A percentile compares a stretch with the other conserved stretches of the same genome.
Evolutionary conservation across 1,140 invertebrate species (phyloP).

Genomic region (Platorchestia sp.): DNA sequence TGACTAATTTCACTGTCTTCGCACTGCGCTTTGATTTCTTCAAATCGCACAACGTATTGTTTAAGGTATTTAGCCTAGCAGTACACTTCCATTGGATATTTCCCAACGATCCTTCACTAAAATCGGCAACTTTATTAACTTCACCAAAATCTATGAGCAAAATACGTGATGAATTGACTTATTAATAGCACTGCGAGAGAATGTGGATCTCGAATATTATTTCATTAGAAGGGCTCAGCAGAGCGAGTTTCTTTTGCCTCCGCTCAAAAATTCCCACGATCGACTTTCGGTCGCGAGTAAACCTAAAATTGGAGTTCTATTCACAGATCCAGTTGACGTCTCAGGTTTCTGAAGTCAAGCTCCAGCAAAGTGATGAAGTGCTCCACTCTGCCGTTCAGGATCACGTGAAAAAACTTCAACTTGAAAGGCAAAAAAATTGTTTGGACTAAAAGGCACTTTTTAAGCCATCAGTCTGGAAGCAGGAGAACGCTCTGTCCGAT

Average conservation of each 20-base stretch:
- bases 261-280: neutral
- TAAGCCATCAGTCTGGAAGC: neutral
- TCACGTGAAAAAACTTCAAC: neutral
- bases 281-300: neutral
- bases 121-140: neutral
- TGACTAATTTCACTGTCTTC: too few species aligned
- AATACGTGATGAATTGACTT: neutral
- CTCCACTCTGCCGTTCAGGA: neutral
- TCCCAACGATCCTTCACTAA: neutral
- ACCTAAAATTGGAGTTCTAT: neutral
- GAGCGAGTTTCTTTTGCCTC: neutral
- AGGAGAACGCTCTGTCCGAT: neutral
- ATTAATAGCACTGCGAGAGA: neutral
- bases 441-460: constrained; percentile 2
- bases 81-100: neutral
- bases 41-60: too few species aligned
- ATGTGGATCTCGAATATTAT: neutral
- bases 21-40: too few species aligned
- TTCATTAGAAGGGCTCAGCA: neutral
- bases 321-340: neutral
- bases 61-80: neutral
- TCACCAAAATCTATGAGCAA: neutral
- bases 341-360: constrained; percentile 13
- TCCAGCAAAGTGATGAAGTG: constrained; percentile 21
- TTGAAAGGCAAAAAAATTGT: neutral